Conservation (phyloP, 2,113 vertebrate species). For the Scomber japonicus region DNA sequence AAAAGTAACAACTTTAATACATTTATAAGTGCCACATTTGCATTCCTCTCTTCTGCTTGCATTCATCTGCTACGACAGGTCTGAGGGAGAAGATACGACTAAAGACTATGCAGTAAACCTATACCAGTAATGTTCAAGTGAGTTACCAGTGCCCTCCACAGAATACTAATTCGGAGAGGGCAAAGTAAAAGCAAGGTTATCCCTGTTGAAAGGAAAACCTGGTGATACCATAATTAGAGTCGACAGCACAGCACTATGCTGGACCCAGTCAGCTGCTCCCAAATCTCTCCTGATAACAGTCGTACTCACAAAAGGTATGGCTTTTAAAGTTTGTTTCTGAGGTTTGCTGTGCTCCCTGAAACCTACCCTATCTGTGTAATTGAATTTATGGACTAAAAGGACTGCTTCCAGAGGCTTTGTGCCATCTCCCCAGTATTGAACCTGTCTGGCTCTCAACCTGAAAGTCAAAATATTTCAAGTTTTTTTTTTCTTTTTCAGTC, state of each 20-base stretch:
- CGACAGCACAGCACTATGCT: conserved; percentile 43
- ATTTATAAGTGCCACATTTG: background rate
- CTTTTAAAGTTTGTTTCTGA: conserved; percentile 59
- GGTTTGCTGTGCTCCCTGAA: conserved; percentile 40
- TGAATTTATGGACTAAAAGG: conserved; percentile 19
- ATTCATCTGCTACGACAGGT: background rate
- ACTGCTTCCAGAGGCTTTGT: background rate
- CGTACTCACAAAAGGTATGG: conserved; percentile 23
- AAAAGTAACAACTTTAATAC: background rate
- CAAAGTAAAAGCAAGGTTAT: conserved; percentile 41
- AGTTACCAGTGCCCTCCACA: background rate
- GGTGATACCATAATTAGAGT: conserved; percentile 44
- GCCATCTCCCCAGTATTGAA: background rate
- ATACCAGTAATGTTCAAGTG: background rate
- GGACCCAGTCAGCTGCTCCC: conserved; percentile 31
- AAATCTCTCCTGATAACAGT: conserved; percentile 40
- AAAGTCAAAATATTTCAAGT: conserved; percentile 9
- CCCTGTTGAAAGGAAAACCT: conserved; percentile 29
- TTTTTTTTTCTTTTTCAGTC: conserved; percentile 3
- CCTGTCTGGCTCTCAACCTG: conserved; percentile 1
- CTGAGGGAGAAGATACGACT: conserved; percentile 6
- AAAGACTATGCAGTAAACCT: background rate
- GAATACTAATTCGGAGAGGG: conserved; percentile 26
- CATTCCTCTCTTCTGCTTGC: background rate
- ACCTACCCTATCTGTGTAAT: conserved; percentile 29